These are phyloP conservation scores for Myopa tessellatipennis DNA, from an alignment of 2,888 invertebrate species.

Conservation along the genomic window DNA sequence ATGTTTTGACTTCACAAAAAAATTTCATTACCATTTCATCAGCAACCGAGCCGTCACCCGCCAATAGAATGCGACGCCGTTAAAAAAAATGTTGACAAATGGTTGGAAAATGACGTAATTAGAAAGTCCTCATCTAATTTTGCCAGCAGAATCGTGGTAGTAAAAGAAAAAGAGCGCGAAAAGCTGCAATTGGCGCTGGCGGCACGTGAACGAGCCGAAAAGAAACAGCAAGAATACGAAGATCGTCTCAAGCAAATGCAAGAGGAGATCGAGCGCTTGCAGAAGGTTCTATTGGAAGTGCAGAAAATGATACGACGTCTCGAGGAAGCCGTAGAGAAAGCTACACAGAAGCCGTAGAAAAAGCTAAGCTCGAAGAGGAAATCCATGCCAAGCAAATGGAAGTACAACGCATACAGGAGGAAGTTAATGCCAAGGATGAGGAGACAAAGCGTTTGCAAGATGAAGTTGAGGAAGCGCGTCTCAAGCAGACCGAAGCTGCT, in stretches of 20 bases:
- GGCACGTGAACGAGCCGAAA: constrained; percentile 95
- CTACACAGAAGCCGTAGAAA: constrained; percentile 91
- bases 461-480: constrained; percentile 91
- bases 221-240: constrained; percentile 96
- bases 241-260: constrained; percentile 91
- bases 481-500: constrained; percentile 79
- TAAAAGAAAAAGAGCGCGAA: too few species aligned
- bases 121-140: too few species aligned
- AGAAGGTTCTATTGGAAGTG: constrained; percentile 77
- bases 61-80: too few species aligned
- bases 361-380: constrained; percentile 88
- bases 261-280: constrained; percentile 94
- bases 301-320: constrained; percentile 92
- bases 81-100: too few species aligned
- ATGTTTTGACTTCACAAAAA: too few species aligned
- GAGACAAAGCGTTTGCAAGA: constrained; percentile 92
- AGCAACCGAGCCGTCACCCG: too few species aligned
- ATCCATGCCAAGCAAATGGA: constrained; percentile 89
- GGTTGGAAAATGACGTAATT: too few species aligned
- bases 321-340: constrained; percentile 93
- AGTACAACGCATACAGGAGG: constrained; percentile 88
- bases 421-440: constrained; percentile 87
- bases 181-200: constrained; percentile 93
- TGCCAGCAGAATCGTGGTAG: too few species aligned
- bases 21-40: too few species aligned